phyloP scores from a whole-genome alignment of 2,113 vertebrate genomes.

The Aegithalos caudatus region DNA sequence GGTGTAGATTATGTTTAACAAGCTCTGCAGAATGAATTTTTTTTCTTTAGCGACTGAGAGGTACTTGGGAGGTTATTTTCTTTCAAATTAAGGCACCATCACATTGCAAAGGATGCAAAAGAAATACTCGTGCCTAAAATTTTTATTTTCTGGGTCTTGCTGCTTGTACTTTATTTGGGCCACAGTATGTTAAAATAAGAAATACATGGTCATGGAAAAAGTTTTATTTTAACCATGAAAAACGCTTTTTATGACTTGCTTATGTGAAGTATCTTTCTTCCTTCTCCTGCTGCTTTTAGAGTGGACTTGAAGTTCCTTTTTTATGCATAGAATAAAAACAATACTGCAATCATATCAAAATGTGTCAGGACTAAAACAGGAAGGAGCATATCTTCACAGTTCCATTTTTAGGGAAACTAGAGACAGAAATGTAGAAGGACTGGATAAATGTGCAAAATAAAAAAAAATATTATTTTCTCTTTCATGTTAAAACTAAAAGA shows the following conservation, averaged over 20 bases:
- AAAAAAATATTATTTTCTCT: not conserved
- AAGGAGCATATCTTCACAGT: not conserved
- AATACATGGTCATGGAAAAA: not conserved
- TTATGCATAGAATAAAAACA: not conserved
- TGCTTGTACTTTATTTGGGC: not conserved
- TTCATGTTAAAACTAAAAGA: not conserved
- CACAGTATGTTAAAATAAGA: not conserved
- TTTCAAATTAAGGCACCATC: not conserved
- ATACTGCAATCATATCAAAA: not conserved
- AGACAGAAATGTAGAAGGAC: not conserved
- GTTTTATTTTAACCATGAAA: not conserved
- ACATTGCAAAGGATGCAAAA: not conserved
- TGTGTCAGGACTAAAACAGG: not conserved
- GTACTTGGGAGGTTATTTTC: not conserved
- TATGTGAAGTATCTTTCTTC: not conserved
- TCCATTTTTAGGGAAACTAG: not conserved
- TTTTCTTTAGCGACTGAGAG: not conserved
- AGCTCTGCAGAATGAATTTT: not conserved
- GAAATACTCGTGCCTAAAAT: not conserved
- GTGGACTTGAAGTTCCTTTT: not conserved
- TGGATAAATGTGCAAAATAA: not conserved
- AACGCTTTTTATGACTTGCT: not conserved
- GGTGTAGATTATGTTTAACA: not conserved
- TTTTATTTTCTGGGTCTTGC: not conserved
- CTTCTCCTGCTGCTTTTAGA: not conserved